Evolutionary conservation across 2,797 vertebrate species (phyloP), one percentile per base, ranked within the genome.

Genomic region (Sebastes glaucus): DNA sequence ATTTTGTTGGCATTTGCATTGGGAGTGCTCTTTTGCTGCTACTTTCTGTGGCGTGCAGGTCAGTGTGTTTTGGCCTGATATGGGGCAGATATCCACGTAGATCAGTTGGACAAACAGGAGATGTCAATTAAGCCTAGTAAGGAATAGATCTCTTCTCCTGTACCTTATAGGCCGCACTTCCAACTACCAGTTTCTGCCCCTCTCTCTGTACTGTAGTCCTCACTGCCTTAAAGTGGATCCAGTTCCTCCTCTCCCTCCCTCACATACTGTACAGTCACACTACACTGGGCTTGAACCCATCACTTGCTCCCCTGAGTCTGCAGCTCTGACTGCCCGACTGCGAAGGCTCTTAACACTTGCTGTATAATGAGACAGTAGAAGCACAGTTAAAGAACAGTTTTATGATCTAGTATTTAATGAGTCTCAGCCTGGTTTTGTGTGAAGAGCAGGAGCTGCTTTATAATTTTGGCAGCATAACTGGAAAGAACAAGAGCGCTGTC

Each of bases 291-390:
- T 82, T 28, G 22, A 81, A 74, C 85, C 78, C 89, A 76, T 88
- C 89, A 75, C 84, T 76, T 38, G 71, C 81, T 90, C 87, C 86
- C 88, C 67, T 71, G 87, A 74, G 87, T 87, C 72, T 85, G 84
- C 79, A 79, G 85, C 77, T 69, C 38, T 67, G 81, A 74, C 77
- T 73, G 84, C 56, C 70, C 73, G 62, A 60, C 82, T 84, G 77
- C 62, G 68, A 84, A 83, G 70, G 69, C 83, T 84, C 78, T 53
- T 35, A 77, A 72, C 85, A 66, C 80, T 85, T 55, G 32, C 73
- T 52, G 52, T 64, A 81, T 92, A 92, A 93, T 91, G 87, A 92
- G 89, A 90, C 88, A 80, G 89, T 70, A 81, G 72, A 82, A 63
- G 79, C 63, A 32, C 69, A 57, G 82, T 79, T 90, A 80, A 71